Evolutionary conservation across 2,888 invertebrate species (phyloP).

Genomic region (Dusona sp.): DNA sequence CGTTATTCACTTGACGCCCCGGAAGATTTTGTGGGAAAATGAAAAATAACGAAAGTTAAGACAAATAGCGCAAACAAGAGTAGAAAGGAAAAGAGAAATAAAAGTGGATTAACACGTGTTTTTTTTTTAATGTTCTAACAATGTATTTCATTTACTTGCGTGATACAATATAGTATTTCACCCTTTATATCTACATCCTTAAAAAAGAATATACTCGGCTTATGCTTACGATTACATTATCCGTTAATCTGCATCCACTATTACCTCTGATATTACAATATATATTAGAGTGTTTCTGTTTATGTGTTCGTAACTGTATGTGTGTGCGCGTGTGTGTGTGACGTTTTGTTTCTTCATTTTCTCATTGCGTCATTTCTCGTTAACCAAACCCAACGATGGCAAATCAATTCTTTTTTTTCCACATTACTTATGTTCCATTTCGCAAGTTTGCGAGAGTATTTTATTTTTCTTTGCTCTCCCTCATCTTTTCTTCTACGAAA

Average conservation of each 20-base stretch:
- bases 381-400: constrained; percentile 40
- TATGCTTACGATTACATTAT: constrained; percentile 72
- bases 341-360: constrained; percentile 28
- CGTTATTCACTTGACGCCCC: constrained; percentile 32
- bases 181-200: constrained; percentile 73
- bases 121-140: constrained; percentile 69
- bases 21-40: constrained; percentile 22
- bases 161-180: constrained; percentile 73
- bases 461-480: not conserved
- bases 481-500: constrained; percentile 9
- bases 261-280: constrained; percentile 66
- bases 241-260: constrained; percentile 66
- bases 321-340: constrained; percentile 35
- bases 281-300: constrained; percentile 39
- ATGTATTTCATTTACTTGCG: constrained; percentile 73
- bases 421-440: constrained; percentile 12
- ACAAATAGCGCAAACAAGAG: constrained; percentile 11
- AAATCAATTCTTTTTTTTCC: not conserved
- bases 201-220: constrained; percentile 74
- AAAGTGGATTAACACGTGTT: constrained; percentile 21
- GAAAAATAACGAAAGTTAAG: constrained; percentile 7
- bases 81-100: constrained; percentile 17
- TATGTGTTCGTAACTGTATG: constrained; percentile 14
- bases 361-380: constrained; percentile 25
- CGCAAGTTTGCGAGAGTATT: constrained; percentile 23